phyloP scores from a whole-genome alignment of 2,888 invertebrate species.

The Ophion slaviceki region DNA sequence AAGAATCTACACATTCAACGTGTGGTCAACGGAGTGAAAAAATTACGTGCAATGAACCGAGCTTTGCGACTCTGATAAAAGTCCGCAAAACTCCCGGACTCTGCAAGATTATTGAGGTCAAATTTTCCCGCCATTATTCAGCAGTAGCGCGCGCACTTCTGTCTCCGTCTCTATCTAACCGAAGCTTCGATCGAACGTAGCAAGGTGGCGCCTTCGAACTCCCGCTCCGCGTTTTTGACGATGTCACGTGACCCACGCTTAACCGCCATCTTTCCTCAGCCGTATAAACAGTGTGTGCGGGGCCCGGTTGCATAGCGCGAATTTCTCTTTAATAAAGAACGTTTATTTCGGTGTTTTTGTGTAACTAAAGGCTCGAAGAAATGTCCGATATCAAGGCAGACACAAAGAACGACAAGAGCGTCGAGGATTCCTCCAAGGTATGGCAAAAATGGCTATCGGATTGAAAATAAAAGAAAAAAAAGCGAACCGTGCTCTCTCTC shows the following conservation, averaged over 20 bases:
- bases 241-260: constrained; percentile 86
- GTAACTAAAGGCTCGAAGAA: constrained; percentile 75
- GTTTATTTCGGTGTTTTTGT: constrained; percentile 81
- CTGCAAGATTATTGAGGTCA: neutral
- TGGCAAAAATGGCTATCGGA: constrained; percentile 65
- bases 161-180: neutral
- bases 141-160: constrained; percentile 69
- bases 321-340: constrained; percentile 79
- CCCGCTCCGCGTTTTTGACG: constrained; percentile 80
- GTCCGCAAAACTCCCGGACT: neutral
- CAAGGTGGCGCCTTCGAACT: constrained; percentile 75
- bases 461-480: constrained; percentile 48
- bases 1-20: neutral
- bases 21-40: neutral
- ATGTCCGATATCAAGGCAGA: constrained; percentile 83
- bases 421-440: constrained; percentile 83
- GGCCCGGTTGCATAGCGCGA: constrained; percentile 84
- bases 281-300: constrained; percentile 85
- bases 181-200: constrained; percentile 52
- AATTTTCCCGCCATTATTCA: constrained; percentile 50
- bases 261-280: constrained; percentile 86
- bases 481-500: constrained; percentile 44
- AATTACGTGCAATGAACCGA: neutral
- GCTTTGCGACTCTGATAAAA: neutral
- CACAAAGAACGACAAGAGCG: constrained; percentile 82